Evolutionary conservation across 2,113 vertebrate genomes (phyloP), one percentile per base, ranked within the genome.

Genomic region (Aspiorhynchus laticeps): DNA sequence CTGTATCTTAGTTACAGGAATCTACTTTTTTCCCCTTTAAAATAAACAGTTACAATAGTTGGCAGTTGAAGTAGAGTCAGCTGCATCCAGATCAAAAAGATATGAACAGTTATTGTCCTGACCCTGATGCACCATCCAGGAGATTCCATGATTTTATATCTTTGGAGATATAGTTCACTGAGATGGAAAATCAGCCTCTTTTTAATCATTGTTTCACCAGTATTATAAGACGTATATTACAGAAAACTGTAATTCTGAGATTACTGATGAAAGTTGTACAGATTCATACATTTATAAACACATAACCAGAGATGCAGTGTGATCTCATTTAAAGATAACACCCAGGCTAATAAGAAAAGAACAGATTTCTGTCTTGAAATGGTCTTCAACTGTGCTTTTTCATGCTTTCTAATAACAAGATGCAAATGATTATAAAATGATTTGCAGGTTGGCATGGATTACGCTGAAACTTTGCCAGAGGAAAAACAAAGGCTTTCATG

Each of bases 401-500:
- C 56, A 43, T 38, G 33, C 33, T 61, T 79, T 38, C 53, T 6
- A 41, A 26, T 46, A 26, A 75, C 24, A 76, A 76, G 3, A 63
- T 17, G 14, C 24, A 63, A 38, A 41, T 78, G 65, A 69, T 69
- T 51, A 31, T 26, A 31, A 26, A 2, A 61, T 4, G 53, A 63
- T 63, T 21, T 43, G 36, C 33, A 63, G 21, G 11, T 59, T 79
- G 77, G 77, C 77, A 11, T 79, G 28, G 31, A 79, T 79, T 79
- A 7, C 1, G 19, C 53, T 26, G 79, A 63, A 63, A 19, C 12
- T 63, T 41, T 41, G 36, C 33, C 33, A 80, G 24, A 61, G 33
- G 31, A 41, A 26, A 80, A 63, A 43, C 33, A 82, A 67, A 31
- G 17, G n/a, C 61, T 41, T 82, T 46, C 17, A 36, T 67, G 38